Base-by-base conservation (phyloP, 2,113 vertebrate genomes). In the Coptodon bakossiorum region DNA sequence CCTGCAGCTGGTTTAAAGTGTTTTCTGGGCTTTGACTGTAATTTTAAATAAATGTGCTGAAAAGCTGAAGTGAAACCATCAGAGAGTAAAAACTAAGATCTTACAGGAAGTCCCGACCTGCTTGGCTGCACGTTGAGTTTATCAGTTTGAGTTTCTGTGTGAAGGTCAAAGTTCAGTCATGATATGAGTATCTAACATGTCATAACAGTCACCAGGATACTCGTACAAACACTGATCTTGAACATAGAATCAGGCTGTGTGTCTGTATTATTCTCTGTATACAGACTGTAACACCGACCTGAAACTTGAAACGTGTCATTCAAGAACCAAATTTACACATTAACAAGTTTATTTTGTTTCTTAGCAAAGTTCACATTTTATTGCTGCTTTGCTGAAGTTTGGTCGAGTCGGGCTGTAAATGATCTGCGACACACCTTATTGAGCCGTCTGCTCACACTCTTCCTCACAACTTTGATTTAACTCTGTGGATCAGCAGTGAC, bases 351-450 rank as follows among this genome's bases (percentile, higher is more conserved):
- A 0, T 27, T 57, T 29, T 57, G 1, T 29, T 22, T 22, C 22
- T 22, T 22, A 22, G 2, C 7, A 16, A 57, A 57, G 56, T 57
- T 29, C 4, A 29, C 24, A 8, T 57, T 14, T 57, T 57, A 27
- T 57, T 57, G 54, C 12, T 57, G 24, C 24, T 27, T 57, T 14
- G 12, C 54, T 57, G 12, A 14, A 13, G 22, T 27, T 27, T 0
- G 12, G 12, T 27, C 3, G 0, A 56, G 54, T 0, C 0, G 0
- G 11, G 54, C 54, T 27, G 22, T 57, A 57, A 57, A 57, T 0
- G 54, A 57, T 27, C 24, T 27, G 3, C 0, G 10, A 24, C 53
- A 57, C 54, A 0, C 54, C 12, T 57, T 5, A 8, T 0, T 27
- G 24, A 27, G 0, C 24, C 24, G 24, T 57, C 53, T 56, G 11